Conservation (phyloP, 2,797 vertebrate genomes). For the Sylvia borin region DNA sequence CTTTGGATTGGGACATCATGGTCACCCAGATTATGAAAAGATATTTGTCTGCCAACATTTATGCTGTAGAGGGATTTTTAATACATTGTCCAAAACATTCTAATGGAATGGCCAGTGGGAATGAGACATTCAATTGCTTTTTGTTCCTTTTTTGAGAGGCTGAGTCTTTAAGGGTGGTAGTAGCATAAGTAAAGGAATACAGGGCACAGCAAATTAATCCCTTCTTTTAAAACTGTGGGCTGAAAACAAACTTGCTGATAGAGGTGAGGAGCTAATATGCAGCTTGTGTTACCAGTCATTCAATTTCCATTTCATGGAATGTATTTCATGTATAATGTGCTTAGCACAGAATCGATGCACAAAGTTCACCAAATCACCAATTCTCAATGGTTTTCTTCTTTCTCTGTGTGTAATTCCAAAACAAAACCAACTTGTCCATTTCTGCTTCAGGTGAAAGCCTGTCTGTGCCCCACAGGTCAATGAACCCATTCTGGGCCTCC, state of each 20-base stretch:
- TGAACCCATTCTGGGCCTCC: not conserved
- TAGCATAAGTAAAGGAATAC: not conserved
- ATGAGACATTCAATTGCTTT: not conserved
- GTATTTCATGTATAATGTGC: rapidly evolving
- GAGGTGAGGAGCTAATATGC: not conserved
- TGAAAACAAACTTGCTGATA: not conserved
- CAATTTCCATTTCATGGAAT: not conserved
- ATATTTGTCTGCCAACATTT: not conserved
- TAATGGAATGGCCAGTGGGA: not conserved
- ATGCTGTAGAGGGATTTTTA: not conserved
- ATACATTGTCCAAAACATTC: not conserved
- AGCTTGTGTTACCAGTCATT: not conserved
- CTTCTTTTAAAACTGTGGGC: not conserved
- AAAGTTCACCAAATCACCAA: not conserved
- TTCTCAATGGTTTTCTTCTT: not conserved
- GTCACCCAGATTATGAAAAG: not conserved
- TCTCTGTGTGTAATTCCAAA: not conserved
- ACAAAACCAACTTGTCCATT: not conserved
- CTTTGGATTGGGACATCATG: not conserved
- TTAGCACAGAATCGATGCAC: not conserved
- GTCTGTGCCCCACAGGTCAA: not conserved
- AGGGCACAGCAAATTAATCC: not conserved
- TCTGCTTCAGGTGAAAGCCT: conserved; percentile 23
- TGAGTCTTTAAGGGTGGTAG: not conserved
- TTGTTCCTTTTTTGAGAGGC: not conserved